These are phyloP conservation scores for Hystrix cristata DNA, from an alignment of 2,113 vertebrate species.

Conservation along the genomic window DNA sequence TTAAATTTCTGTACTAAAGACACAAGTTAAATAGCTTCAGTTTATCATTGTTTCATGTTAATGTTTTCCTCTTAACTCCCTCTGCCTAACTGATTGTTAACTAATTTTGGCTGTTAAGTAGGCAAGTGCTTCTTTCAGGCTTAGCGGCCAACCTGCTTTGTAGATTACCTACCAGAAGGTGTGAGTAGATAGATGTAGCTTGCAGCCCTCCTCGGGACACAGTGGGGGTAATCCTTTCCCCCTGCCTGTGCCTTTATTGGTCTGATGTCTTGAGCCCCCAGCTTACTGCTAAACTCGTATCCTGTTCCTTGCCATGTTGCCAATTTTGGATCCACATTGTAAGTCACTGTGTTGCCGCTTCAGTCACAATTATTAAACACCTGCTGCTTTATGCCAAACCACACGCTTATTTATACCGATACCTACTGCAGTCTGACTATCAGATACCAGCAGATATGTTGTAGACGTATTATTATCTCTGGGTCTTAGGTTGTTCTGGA, in stretches of 20 bases:
- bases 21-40: constrained; percentile 80
- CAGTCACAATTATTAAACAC: constrained; percentile 77
- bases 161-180: constrained; percentile 75
- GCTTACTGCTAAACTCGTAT: constrained; percentile 68
- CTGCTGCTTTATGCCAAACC: constrained; percentile 61
- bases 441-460: constrained; percentile 10
- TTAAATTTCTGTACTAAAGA: constrained; percentile 81
- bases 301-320: constrained; percentile 52
- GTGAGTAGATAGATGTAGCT: constrained; percentile 66
- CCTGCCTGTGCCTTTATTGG: constrained; percentile 63
- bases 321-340: constrained; percentile 51
- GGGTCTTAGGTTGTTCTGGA: not conserved
- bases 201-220: constrained; percentile 65
- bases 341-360: constrained; percentile 55
- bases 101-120: constrained; percentile 72
- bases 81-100: constrained; percentile 73
- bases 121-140: constrained; percentile 67
- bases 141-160: constrained; percentile 56
- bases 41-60: constrained; percentile 80
- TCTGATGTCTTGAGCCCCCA: constrained; percentile 50
- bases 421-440: constrained; percentile 44
- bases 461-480: not conserved
- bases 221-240: constrained; percentile 79
- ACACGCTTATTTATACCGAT: not conserved
- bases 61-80: constrained; percentile 59